These are phyloP conservation scores for Felis chaus DNA, from an alignment of 2,113 vertebrate species.

Conservation along the genomic window DNA sequence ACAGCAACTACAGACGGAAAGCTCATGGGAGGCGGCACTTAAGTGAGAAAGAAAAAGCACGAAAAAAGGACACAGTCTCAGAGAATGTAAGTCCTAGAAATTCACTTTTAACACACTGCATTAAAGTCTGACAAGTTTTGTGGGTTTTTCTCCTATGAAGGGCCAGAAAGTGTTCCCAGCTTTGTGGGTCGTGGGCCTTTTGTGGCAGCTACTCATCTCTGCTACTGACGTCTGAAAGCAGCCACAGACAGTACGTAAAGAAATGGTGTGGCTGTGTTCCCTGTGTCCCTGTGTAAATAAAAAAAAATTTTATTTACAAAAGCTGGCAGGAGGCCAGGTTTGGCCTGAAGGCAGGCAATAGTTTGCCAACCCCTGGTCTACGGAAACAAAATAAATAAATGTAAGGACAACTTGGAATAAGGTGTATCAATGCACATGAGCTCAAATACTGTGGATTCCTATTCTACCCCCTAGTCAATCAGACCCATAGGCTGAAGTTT, in stretches of 20 bases:
- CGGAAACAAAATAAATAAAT: slow-evolving; percentile 29
- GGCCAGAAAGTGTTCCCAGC: background rate
- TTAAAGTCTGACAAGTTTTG: background rate
- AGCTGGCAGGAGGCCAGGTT: background rate
- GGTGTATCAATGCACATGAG: background rate
- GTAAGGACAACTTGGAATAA: background rate
- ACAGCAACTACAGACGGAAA: background rate
- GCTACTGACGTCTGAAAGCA: rapidly evolving
- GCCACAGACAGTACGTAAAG: background rate
- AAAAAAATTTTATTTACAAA: background rate
- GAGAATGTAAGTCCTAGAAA: background rate
- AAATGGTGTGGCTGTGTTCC: background rate
- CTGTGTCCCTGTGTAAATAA: no score
- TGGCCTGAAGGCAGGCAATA: background rate
- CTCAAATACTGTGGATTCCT: background rate
- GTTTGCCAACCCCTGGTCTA: background rate
- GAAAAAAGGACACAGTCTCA: background rate
- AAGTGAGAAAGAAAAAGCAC: background rate
- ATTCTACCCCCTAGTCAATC: background rate
- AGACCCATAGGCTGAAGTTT: background rate
- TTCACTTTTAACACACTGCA: background rate
- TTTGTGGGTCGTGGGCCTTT: background rate
- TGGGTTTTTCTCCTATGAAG: background rate
- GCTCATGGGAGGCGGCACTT: background rate
- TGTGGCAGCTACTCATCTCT: background rate